These are phyloP conservation scores for Leucophora obtusa DNA, from an alignment of 2,888 invertebrate genomes.

Conservation along the genomic window DNA sequence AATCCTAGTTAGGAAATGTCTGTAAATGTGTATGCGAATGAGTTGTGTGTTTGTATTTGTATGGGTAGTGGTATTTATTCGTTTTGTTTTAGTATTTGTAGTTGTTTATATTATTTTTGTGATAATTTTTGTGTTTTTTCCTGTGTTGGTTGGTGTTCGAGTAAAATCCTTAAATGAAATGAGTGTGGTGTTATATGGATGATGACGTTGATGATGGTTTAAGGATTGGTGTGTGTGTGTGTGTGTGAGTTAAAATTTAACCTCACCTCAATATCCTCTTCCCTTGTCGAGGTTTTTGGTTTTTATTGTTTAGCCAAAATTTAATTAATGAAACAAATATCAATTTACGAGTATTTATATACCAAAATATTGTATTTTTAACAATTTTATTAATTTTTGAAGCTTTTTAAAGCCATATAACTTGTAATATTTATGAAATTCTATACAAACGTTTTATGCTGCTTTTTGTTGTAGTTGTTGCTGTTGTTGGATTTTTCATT, in stretches of 20 bases:
- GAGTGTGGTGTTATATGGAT: neutral
- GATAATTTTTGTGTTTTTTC: neutral
- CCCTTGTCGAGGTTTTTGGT: neutral
- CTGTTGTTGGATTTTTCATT: neutral
- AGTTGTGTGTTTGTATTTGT: neutral
- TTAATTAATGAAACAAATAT: slow-evolving; percentile 6
- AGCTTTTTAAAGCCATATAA: slow-evolving; percentile 4
- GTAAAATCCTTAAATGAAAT: neutral
- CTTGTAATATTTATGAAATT: slow-evolving; percentile 6
- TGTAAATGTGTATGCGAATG: neutral
- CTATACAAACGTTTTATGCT: neutral
- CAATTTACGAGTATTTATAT: slow-evolving; percentile 6
- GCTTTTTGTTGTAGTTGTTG: neutral
- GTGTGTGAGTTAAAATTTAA: neutral
- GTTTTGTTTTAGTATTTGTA: neutral
- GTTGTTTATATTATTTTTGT: neutral
- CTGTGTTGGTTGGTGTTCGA: neutral
- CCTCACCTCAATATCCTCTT: neutral
- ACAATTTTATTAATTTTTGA: neutral
- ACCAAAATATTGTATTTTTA: neutral
- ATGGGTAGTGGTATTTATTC: neutral
- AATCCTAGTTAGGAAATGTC: neutral
- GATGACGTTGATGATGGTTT: neutral
- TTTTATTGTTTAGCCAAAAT: neutral
- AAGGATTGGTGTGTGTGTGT: neutral